These are phyloP conservation scores for Andrena bicolor DNA, from an alignment of 2,888 invertebrate species.

Conservation along the genomic window DNA sequence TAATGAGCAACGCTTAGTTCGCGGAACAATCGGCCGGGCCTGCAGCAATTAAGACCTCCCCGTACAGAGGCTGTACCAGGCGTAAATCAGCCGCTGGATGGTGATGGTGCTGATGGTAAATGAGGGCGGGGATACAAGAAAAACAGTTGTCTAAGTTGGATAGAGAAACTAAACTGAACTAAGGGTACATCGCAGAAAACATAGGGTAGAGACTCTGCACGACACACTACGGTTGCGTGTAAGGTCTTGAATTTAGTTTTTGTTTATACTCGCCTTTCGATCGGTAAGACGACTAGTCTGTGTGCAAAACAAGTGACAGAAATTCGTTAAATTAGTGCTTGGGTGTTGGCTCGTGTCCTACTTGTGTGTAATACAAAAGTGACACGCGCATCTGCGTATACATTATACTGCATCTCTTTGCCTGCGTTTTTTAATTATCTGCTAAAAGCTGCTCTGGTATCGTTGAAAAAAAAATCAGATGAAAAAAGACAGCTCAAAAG, in stretches of 20 bases:
- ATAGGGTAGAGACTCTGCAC: constrained; percentile 25
- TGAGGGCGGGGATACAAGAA: constrained; percentile 25
- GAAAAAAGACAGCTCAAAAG: constrained; percentile 25
- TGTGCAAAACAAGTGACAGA: constrained; percentile 81
- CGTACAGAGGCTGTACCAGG: constrained; percentile 51
- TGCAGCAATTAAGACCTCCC: constrained; percentile 68
- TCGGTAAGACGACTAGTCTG: constrained; percentile 82
- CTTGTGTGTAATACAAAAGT: constrained; percentile 36
- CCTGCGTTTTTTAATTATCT: constrained; percentile 39
- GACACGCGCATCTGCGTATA: background rate
- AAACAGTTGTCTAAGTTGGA: constrained; percentile 42
- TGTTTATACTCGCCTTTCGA: constrained; percentile 84
- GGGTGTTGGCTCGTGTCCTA: constrained; percentile 59
- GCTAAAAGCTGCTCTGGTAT: constrained; percentile 37
- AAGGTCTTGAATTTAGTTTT: constrained; percentile 55
- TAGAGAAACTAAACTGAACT: constrained; percentile 28
- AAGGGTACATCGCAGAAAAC: constrained; percentile 51
- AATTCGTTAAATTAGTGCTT: constrained; percentile 79
- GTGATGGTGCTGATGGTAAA: background rate
- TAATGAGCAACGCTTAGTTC: constrained; percentile 71
- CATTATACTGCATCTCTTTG: constrained; percentile 2
- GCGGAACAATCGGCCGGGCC: constrained; percentile 66
- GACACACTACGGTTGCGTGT: constrained; percentile 61
- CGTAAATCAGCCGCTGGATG: constrained; percentile 50
- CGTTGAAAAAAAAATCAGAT: constrained; percentile 15